Base-by-base conservation (phyloP, 2,113 vertebrate genomes). In the Amphiprion ocellaris region DNA sequence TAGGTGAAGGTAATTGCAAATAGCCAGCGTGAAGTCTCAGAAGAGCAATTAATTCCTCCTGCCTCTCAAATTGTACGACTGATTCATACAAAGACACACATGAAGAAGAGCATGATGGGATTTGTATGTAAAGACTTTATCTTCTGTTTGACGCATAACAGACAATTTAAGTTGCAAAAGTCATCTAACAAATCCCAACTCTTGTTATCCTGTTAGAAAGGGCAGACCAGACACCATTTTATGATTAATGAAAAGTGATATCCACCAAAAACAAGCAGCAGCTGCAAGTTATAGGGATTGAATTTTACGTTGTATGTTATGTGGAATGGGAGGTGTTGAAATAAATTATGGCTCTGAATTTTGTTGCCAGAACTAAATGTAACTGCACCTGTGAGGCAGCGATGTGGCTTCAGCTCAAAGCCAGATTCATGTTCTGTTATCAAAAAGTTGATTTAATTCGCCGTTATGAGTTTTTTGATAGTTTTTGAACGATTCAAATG, bases 1-100 rank as follows among this genome's bases (percentile, higher is more conserved):
- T 47, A 39, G 50, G 78, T 77, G 53, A 55, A 60, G 83, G 46
- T 78, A 83, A 85, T 85, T 80, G 59, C 74, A 69, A 58, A 74
- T 65, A 84, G 62, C 69, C 68, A 52, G 79, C 61, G 19, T 79
- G 84, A 88, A 78, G 47, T 77, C 73, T 79, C 58, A 30, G 15
- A 52, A 26, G 64, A 72, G 58, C 17, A 72, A 76, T 79, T 85
- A 44, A 60, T 49, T 28, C 46, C 21, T 59, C n/a, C 49, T 33
- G 46, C 37, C 46, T 15, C 16, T 47, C 46, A 17, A 53, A 23
- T 53, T 23, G n/a, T 23, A 10, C 9, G 12, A 26, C 21, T 41
- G 21, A 23, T 12, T 3, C 23, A 56, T 19, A 4, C 15, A 2
- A 26, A 46, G 10, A 12, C 68, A 24, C 26, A 3, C 26, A 5